Evolutionary conservation across 1,140 invertebrate genomes (phyloP).

Genomic region (Lucilia cuprina): DNA sequence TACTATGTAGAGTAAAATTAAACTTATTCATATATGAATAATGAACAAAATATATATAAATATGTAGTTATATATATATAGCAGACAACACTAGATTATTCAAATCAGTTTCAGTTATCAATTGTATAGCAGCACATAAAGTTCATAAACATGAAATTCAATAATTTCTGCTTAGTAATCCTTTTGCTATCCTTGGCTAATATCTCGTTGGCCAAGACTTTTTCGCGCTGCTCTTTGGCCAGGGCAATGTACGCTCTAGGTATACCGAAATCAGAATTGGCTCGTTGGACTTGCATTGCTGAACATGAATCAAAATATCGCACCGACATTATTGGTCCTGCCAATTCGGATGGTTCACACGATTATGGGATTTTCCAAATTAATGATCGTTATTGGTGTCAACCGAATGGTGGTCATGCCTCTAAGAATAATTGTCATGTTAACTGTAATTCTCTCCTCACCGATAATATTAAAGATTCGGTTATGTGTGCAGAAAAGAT

Average conservation of each 20-base stretch:
- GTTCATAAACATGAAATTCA: slow-evolving; percentile 42
- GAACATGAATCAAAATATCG: slow-evolving; percentile 34
- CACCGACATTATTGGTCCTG: slow-evolving; percentile 40
- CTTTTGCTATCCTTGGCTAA: slow-evolving; percentile 42
- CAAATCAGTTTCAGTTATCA: too few relatives aligned
- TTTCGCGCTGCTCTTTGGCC: slow-evolving; percentile 56
- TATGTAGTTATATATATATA: too few relatives aligned
- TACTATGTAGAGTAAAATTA: too few relatives aligned
- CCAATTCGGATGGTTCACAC: slow-evolving; percentile 46
- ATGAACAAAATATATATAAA: too few relatives aligned
- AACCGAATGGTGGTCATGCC: slow-evolving; percentile 41
- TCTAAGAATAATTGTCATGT: slow-evolving; percentile 45
- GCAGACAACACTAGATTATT: too few relatives aligned
- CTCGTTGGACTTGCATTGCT: slow-evolving; percentile 38
- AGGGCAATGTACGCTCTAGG: slow-evolving; percentile 41
- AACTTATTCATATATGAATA: too few relatives aligned
- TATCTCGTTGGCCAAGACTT: slow-evolving; percentile 44
- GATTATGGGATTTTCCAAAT: slow-evolving; percentile 57
- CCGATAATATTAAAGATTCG: slow-evolving; percentile 43
- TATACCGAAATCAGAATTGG: slow-evolving; percentile 37
- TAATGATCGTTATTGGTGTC: slow-evolving; percentile 54
- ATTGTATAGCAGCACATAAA: too few relatives aligned
- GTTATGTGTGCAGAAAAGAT: slow-evolving; percentile 47
- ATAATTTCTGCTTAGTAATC: slow-evolving; percentile 37
- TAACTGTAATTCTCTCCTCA: slow-evolving; percentile 41